A percentile compares a stretch with the other conserved stretches of the same genome.
These are phyloP conservation scores for Drosophila kambysellisi DNA, from an alignment of 2,888 invertebrate species.

Conservation along the genomic window DNA sequence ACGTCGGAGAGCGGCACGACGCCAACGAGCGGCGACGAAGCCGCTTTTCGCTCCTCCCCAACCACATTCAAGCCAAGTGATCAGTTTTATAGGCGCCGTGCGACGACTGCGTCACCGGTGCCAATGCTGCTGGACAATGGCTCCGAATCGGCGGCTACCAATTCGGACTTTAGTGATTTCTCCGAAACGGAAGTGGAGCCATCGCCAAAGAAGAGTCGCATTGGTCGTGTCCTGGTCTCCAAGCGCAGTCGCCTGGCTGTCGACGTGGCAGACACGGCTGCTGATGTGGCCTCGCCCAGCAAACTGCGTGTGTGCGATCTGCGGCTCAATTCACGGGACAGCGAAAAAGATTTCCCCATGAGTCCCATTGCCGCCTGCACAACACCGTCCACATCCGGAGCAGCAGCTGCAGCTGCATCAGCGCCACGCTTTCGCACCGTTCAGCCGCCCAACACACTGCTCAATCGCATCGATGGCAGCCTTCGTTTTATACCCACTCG, in stretches of 20 bases:
- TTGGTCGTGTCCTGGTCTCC: conserved; percentile 85
- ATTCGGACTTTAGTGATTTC: conserved; percentile 86
- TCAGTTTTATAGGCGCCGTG: conserved; percentile 83
- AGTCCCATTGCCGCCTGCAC: conserved; percentile 62
- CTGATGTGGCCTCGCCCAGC: conserved; percentile 89
- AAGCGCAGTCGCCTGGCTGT: conserved; percentile 85
- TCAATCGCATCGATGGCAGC: conserved; percentile 70
- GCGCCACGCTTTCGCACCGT: conserved; percentile 67
- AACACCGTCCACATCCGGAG: conserved; percentile 61
- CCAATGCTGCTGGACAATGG: conserved; percentile 83
- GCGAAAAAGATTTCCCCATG: conserved; percentile 85
- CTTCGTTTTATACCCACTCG: conserved; percentile 66
- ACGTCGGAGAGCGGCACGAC: conserved; percentile 59
- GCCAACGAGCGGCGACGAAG: conserved; percentile 65
- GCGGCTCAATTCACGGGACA: conserved; percentile 88
- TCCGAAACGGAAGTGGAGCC: conserved; percentile 90
- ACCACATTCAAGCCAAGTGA: conserved; percentile 83
- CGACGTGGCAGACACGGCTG: conserved; percentile 83
- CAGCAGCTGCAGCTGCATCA: conserved; percentile 9
- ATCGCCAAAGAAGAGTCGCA: conserved; percentile 89
- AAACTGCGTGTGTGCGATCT: conserved; percentile 89
- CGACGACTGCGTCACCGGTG: conserved; percentile 83
- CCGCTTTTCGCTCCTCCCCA: conserved; percentile 82
- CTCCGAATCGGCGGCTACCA: conserved; percentile 83
- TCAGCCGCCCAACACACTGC: conserved; percentile 73